A percentile compares a stretch with the other conserved stretches of the same genome.
These are phyloP conservation scores for Eudemis profundana DNA, from an alignment of 2,888 invertebrate genomes.

Conservation along the genomic window DNA sequence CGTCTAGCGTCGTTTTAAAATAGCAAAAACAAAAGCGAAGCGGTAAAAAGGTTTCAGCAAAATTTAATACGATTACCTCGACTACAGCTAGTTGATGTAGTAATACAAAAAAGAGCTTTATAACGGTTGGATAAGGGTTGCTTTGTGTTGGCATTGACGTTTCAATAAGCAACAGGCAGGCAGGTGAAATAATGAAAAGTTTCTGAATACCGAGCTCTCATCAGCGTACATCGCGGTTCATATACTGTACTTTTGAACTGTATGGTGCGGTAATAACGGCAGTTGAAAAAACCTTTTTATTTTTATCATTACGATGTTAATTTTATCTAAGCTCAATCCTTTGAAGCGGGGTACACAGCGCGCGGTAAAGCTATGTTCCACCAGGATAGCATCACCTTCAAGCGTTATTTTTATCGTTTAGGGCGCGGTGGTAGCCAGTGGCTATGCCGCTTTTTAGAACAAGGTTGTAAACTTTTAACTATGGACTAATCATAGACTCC, in stretches of 20 bases:
- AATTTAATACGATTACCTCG: conserved; percentile 29
- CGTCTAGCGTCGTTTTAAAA: conserved; percentile 21
- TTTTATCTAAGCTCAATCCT: conserved; percentile 48
- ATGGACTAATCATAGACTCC: conserved; percentile 12
- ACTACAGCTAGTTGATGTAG: not conserved
- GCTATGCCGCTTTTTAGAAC: conserved; percentile 27
- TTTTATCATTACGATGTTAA: conserved; percentile 39
- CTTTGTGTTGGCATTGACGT: not conserved
- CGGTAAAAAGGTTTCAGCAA: conserved; percentile 23
- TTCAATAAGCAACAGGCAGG: conserved; percentile 59
- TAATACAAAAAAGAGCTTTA: not conserved
- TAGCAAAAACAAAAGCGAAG: conserved; percentile 26
- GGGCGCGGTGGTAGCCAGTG: conserved; percentile 35
- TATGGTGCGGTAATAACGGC: not conserved
- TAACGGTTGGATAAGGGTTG: not conserved
- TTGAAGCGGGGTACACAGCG: conserved; percentile 50
- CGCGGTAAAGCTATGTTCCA: conserved; percentile 36
- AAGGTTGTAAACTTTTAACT: conserved; percentile 40
- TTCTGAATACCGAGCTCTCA: conserved; percentile 38
- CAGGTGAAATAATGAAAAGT: conserved; percentile 51
- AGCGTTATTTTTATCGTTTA: conserved; percentile 51
- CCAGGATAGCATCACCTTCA: conserved; percentile 47
- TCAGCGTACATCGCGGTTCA: conserved; percentile 8
- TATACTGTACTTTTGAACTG: conserved; percentile 7
- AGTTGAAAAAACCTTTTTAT: not conserved